Base-by-base conservation (phyloP, 2,113 vertebrate genomes). In the Mastomys natalensis region DNA sequence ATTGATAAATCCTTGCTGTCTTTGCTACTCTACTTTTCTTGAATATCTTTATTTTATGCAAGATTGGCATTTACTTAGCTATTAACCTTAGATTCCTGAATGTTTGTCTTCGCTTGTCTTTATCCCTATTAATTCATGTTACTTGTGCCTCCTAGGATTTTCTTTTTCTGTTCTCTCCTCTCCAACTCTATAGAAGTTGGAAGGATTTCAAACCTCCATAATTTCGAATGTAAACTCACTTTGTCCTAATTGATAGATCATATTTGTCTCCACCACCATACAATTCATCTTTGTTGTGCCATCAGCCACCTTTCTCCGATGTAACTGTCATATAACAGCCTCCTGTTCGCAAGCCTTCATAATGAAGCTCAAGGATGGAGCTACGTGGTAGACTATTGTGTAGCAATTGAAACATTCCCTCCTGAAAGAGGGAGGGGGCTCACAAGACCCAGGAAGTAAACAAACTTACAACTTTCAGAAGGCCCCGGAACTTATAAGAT, bases 71-170 rank as follows among this genome's bases (percentile, higher is more conserved):
- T 88, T 34, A 87, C 80, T 72, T 96, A 72, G 31, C 86, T 21
- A n/a, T 90, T 81, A 94, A 81, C 66, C 55, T 92, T 92, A 74
- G 74, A 87, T 87, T 22, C 40, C 66, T 81, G 4, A 5, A 87
- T 43, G 77, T 96, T 95, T 78, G 4, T 77, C 40, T 87, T 26
- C 8, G 72, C 45, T 6, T 53, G 88, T 58, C 10, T 82, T 84
- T 93, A 34, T 93, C 26, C 22, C 11, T 90, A 55, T 82, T 24
- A 72, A 58, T 73, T 7, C 72, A 53, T 55, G 10, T 29, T 29
- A 53, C 51, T 94, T 73, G 62, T 78, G 68, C 58, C 17, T 91
- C 3, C 34, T 78, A 60, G 62, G 68, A 80, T 85, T 78, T 90
- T 94, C 26, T 90, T 90, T 66, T 19, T 82, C 26, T 70, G 0